A percentile compares a stretch with the other conserved stretches of the same genome.
phyloP scores from a whole-genome alignment of 2,797 vertebrate species.

The Meda fulgida region DNA sequence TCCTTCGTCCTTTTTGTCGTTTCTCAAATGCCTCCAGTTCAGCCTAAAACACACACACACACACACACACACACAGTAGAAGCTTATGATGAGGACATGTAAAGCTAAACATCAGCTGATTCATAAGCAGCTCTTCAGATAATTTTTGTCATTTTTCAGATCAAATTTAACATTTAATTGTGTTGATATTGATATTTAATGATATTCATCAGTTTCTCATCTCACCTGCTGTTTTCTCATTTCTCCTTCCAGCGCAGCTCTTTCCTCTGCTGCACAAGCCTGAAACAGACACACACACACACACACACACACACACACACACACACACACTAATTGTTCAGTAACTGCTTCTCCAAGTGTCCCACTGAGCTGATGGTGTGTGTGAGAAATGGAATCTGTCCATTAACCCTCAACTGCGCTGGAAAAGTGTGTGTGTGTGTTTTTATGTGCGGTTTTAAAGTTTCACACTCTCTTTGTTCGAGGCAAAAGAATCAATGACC shows the following conservation, averaged over 20 bases:
- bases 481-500: conserved; percentile 40
- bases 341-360: conserved; percentile 17
- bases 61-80: not conserved
- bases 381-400: conserved; percentile 8
- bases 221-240: conserved; percentile 83
- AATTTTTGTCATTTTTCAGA: not conserved
- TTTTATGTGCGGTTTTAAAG: not conserved
- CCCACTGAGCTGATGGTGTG: conserved; percentile 19
- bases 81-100: too few relatives aligned
- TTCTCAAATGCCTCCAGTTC: conserved; percentile 96
- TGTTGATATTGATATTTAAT: too few relatives aligned
- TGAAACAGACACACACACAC: conserved; percentile 59
- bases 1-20: conserved; percentile 87
- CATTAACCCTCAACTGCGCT: conserved; percentile 23
- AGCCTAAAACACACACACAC: conserved; percentile 75
- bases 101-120: not conserved
- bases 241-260: conserved; percentile 81
- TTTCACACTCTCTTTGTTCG: conserved; percentile 12
- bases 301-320: not conserved
- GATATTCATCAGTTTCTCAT: not conserved
- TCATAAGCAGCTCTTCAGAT: not conserved
- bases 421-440: conserved; percentile 7
- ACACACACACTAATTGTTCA: not conserved
- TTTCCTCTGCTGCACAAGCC: conserved; percentile 85
- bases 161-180: not conserved